A percentile compares a stretch with the other conserved stretches of the same genome.
These are phyloP conservation scores for Lepidocyrtoides sp. DNA, from an alignment of 2,888 invertebrate genomes.

Conservation along the genomic window DNA sequence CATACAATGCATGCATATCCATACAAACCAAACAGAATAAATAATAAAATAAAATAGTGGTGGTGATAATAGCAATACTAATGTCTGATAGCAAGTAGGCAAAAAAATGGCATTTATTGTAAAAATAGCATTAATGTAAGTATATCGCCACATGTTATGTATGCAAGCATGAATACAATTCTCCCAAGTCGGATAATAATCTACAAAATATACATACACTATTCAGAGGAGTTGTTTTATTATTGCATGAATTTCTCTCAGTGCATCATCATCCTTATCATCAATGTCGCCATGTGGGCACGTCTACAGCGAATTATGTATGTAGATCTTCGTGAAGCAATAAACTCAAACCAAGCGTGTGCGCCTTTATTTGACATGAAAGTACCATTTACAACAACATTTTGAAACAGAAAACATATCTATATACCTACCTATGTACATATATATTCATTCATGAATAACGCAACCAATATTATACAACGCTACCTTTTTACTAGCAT, in stretches of 20 bases:
- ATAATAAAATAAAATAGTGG: conserved; percentile 26
- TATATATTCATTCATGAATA: conserved; percentile 34
- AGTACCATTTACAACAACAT: conserved; percentile 39
- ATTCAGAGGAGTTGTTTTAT: neutral
- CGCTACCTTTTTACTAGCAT: conserved; percentile 1
- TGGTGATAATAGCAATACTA: neutral
- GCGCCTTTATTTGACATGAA: conserved; percentile 26
- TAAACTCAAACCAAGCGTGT: conserved; percentile 50
- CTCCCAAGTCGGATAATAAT: neutral
- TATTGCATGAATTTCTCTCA: conserved; percentile 23
- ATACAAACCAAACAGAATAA: conserved; percentile 40
- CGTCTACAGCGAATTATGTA: conserved; percentile 28
- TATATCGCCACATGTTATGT: neutral
- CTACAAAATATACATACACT: neutral
- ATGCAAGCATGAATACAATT: neutral
- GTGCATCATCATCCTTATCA: conserved; percentile 14
- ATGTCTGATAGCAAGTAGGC: conserved; percentile 42
- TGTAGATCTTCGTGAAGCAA: conserved; percentile 53
- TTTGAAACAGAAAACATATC: neutral
- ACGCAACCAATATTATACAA: conserved; percentile 24
- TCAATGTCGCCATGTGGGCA: conserved; percentile 32
- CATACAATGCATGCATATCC: neutral
- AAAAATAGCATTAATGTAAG: neutral
- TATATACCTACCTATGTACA: neutral
- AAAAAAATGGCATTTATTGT: conserved; percentile 25